These are phyloP conservation scores for Drosophila affinis DNA, from an alignment of 2,888 invertebrate species.

Conservation along the genomic window DNA sequence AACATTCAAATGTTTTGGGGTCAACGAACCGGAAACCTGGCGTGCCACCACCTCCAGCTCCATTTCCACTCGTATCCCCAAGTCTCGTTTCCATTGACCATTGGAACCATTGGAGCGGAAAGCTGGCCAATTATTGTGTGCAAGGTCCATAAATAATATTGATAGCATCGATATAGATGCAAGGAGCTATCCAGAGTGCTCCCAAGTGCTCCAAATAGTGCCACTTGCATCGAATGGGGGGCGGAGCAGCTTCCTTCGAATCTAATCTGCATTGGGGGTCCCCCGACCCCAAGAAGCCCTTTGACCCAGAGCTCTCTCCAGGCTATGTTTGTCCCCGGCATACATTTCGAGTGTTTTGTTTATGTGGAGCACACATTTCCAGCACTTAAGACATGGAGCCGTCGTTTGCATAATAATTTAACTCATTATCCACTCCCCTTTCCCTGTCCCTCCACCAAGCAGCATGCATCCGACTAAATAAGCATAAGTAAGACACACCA, in stretches of 20 bases:
- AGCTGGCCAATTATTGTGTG: conserved; percentile 69
- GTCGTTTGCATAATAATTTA: conserved; percentile 77
- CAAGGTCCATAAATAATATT: conserved; percentile 65
- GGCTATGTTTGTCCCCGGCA: conserved; percentile 72
- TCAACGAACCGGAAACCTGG: conserved; percentile 31
- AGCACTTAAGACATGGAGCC: conserved; percentile 46
- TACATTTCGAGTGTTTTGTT: conserved; percentile 63
- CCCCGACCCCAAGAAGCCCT: conserved; percentile 11
- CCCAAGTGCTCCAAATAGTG: conserved; percentile 45
- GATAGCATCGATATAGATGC: conserved; percentile 28
- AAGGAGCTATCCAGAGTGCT: conserved; percentile 1
- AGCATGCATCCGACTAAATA: conserved; percentile 54
- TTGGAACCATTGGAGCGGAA: conserved; percentile 51
- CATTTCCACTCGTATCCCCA: conserved; percentile 22
- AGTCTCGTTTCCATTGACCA: conserved; percentile 39
- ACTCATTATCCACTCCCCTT: conserved; percentile 57
- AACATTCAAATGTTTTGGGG: conserved; percentile 24
- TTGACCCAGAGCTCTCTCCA: conserved; percentile 16
- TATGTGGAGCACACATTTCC: conserved; percentile 52
- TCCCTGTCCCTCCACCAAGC: no score
- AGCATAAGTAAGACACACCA: conserved; percentile 60
- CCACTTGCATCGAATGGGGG: conserved; percentile 60
- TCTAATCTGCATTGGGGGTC: conserved; percentile 37
- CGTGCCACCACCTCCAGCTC: not conserved
- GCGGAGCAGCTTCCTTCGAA: conserved; percentile 22